Evolutionary conservation across 2,113 vertebrate species (phyloP), one percentile per base, ranked within the genome.

Genomic region (Blennius ocellaris): DNA sequence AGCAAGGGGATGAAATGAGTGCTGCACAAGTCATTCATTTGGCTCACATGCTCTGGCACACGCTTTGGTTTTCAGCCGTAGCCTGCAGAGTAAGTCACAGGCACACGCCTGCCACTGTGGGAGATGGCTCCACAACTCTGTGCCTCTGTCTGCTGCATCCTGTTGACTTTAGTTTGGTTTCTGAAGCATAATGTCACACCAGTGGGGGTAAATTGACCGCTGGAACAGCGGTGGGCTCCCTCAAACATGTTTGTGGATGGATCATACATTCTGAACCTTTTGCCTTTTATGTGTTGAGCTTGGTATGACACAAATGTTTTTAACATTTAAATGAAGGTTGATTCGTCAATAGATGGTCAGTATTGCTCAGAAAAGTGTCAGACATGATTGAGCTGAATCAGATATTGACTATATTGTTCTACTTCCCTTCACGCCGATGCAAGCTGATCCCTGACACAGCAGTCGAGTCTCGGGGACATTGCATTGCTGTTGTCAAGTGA

Each of bases 121-220:
- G 30, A 76, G 36, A 57, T 7, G 11, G 37, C 47, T 11, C 5
- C 43, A n/a, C 2, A 6, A 77, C 69, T 48, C 48, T 17, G 15
- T 39, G 36, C 30, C 47, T 59, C 50, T 60, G 43, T 6, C 30
- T 59, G 41, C 58, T 49, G 38, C 71, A 38, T 60, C 43, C 7
- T 12, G 69, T 67, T 57, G 67, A 60, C 45, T 65, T 62, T 45
- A 70, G 63, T 21, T 66, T 58, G 55, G 57, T 78, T 77, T 73
- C 45, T 70, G 44, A 50, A 60, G 59, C 61, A 64, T 69, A 70
- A 71, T 73, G 64, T 73, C 65, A 54, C 4, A 48, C 43, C 17
- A 72, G 57, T 30, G 7, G 85, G 37, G 52, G 36, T 30, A 36
- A 51, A 72, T 8, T 17, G 39, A 48, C 8, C 12, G 45, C 39